Evolutionary conservation across 2,888 invertebrate species (phyloP), one percentile per base, ranked within the genome.

Genomic region (Tiliacea aurago): DNA sequence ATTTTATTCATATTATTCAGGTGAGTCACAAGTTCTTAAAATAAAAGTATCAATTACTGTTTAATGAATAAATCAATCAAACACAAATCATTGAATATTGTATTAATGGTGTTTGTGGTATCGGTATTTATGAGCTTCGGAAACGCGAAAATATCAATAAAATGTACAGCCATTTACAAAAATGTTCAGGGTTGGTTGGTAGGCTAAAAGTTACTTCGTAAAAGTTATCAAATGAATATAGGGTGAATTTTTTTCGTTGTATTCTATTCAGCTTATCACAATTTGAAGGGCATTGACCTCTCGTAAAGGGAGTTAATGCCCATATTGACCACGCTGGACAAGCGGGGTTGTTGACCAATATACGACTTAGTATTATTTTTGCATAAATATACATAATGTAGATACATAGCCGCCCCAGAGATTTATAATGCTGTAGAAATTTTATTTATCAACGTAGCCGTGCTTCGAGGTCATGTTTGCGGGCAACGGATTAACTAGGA

Each of bases 361-460:
- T 53, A 73, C 74, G 59, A 72, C 62, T 58, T 43, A 43, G 63
- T 65, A 81, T 78, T 82, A 78, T 82, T 81, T 86, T 81, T 74
- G 76, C 78, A 86, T 84, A 81, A 81, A 84, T 76, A 76, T 73
- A 71, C 71, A 75, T 63, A 71, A 81, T 72, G 67, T 84, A 59
- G 47, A 55, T 58, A 80, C 68, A 70, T 63, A 77, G 61, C 49
- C 66, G 53, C 65, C 64, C 59, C 56, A 63, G 71, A 74, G 73
- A 81, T 84, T 78, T 78, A 76, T 72, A 76, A 73, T 63, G 53
- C 72, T 70, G 59, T 72, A 74, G 72, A 73, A 53, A 73, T 77
- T 75, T 68, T 86, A 86, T 86, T 86, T 86, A 77, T 80, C 62
- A 73, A 86, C 62, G 76, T 82, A 78, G 59, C 75, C 45, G 66